Percentiles rank a stretch among this genome's conserved stretches.
Evolutionary conservation across 2,113 vertebrate species (phyloP).

Genomic region (Gymnorhina tibicen): DNA sequence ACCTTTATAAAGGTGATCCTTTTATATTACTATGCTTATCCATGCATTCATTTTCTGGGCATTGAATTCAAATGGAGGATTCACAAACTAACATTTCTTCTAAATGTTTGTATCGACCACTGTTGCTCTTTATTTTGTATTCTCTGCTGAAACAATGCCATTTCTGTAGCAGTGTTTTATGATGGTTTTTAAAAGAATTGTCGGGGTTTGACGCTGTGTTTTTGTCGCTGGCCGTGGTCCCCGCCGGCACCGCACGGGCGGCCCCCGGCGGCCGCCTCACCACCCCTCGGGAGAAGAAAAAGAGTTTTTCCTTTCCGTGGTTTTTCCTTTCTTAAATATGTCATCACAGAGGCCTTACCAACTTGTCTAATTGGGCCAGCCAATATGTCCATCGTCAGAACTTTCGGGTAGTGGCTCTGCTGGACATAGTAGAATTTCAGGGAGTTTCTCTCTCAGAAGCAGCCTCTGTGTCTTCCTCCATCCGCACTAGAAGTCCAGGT

Average conservation of each 20-base stretch:
- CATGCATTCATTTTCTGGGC: not conserved
- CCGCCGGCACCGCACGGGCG: not conserved
- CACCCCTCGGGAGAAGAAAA: not conserved
- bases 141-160: not conserved
- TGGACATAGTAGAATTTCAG: not conserved
- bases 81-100: not conserved
- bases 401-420: not conserved
- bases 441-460: not conserved
- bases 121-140: slow-evolving; percentile 18
- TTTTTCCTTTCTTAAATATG: not conserved
- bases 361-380: not conserved
- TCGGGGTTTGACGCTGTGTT: not conserved
- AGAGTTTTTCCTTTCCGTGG: not conserved
- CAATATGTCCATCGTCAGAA: not conserved
- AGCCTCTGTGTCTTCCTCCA: accelerated
- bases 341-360: not conserved
- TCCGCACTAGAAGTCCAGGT: not conserved
- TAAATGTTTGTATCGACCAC: not conserved
- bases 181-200: not conserved
- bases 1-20: not conserved
- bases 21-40: not conserved
- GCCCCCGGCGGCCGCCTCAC: not conserved
- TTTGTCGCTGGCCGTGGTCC: not conserved
- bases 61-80: not conserved
- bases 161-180: not conserved